A percentile compares a stretch with the other conserved stretches of the same genome.
Conservation (phyloP, 2,888 invertebrate species). For the Parnassius mnemosyne region DNA sequence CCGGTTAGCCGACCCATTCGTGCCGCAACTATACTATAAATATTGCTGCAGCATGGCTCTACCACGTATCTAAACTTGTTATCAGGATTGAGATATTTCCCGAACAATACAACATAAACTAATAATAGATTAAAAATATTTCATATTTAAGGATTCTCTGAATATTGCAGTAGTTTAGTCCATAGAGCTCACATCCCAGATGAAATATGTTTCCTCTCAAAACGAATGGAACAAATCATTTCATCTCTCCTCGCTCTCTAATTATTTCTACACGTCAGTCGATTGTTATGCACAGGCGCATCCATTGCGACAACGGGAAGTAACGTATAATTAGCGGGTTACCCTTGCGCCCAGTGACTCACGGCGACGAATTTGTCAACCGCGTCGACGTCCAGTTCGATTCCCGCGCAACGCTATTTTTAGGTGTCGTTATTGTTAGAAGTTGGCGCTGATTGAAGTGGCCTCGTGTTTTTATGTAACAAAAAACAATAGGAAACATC, state of each 20-base stretch:
- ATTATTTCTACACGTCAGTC: conserved; percentile 19
- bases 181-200: too few species aligned
- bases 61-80: too few species aligned
- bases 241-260: neutral
- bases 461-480: neutral
- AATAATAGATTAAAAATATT: too few species aligned
- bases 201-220: neutral
- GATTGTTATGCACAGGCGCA: conserved; percentile 50
- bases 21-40: too few species aligned
- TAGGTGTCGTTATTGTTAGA: conserved; percentile 27
- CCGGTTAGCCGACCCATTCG: too few species aligned
- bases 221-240: neutral
- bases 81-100: too few species aligned
- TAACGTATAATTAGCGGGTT: conserved; percentile 42
- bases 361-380: conserved; percentile 36
- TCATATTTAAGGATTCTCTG: too few species aligned
- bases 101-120: too few species aligned
- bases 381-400: conserved; percentile 40
- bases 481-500: neutral
- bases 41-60: too few species aligned
- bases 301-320: conserved; percentile 35
- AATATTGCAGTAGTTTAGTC: too few species aligned
- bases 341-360: conserved; percentile 37
- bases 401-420: conserved; percentile 39
- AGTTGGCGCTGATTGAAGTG: neutral